A percentile compares a stretch with the other conserved stretches of the same genome.
Conservation (phyloP, 1,140 invertebrate genomes). For the Drosophila obscura region DNA sequence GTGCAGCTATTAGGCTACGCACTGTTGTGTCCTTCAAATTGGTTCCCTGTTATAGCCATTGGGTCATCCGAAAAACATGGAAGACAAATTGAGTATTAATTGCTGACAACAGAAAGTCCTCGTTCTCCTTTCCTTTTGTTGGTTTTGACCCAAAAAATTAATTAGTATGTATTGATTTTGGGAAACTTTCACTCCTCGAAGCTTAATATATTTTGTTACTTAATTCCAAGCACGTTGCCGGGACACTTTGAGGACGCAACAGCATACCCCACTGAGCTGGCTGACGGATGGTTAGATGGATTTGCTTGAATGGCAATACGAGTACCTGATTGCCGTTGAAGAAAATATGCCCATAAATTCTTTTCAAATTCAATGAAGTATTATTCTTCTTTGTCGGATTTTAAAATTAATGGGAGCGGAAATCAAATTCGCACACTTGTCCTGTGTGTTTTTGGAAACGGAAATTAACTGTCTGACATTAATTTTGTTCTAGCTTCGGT, state of each 20-base stretch:
- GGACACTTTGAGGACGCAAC: slow-evolving; percentile 30
- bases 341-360: slow-evolving; percentile 24
- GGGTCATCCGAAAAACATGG: slow-evolving; percentile 27
- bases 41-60: not conserved
- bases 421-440: slow-evolving; percentile 49
- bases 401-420: slow-evolving; percentile 22
- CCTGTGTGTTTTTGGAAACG: slow-evolving; percentile 47
- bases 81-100: slow-evolving; percentile 76
- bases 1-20: slow-evolving; percentile 43
- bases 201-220: not conserved
- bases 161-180: slow-evolving; percentile 47
- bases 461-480: slow-evolving; percentile 76
- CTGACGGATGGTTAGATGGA: slow-evolving; percentile 55
- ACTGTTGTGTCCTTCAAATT: slow-evolving; percentile 7
- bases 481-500: slow-evolving; percentile 36
- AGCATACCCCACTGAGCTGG: slow-evolving; percentile 39
- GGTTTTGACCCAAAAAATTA: slow-evolving; percentile 39
- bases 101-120: slow-evolving; percentile 35
- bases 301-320: slow-evolving; percentile 21
- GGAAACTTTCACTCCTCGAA: not conserved
- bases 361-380: slow-evolving; percentile 59
- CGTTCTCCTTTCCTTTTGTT: slow-evolving; percentile 29
- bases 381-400: slow-evolving; percentile 17
- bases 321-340: slow-evolving; percentile 45
- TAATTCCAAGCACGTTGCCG: slow-evolving; percentile 29